Base-by-base conservation (phyloP, 2,113 vertebrate genomes). In the Abramis brama region DNA sequence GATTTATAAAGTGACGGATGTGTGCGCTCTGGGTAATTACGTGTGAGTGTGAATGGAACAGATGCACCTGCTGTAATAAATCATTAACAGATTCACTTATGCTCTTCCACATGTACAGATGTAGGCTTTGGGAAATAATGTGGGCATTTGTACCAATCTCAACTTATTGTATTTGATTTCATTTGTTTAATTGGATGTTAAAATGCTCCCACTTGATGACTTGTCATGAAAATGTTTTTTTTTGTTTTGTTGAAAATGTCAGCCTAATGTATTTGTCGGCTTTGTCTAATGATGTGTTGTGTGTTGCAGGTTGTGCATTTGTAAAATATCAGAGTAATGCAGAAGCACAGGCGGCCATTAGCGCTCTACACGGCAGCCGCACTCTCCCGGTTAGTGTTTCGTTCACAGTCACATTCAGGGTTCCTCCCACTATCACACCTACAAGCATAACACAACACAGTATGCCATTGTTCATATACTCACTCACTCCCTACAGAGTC, bases 291-390 rank as follows among this genome's bases (percentile, higher is more conserved):
- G 79, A 66, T 86, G 87, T 91, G 88, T 88, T 88, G 84, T 93
- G 90, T 91, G 79, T 85, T 88, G 74, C 88, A 95, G 94, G 93
- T 59, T 95, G 94, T 91, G 94, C 94, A 45, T 95, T 95, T 91
- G 94, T 95, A 88, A 95, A 95, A 92, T 95, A 93, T 87, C 94
- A 95, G 92, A 94, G 89, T 92, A 95, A 95, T 84, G 92, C 93
- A 84, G 94, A 95, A 89, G 94, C 94, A 75, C 94, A 95, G 90
- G 94, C 94, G 7, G 94, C 94, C 85, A 95, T 95, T 89, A 95
- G 93, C 43, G 85, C 94, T 80, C 91, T 95, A 86, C 94, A 95
- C 4, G 94, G 94, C 85, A 95, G 94, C 85, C 94, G 94, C 83
- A 95, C 94, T 89, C 91, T 95, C 90, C 94, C 94, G 79, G 94